phyloP scores from a whole-genome alignment of 2,888 invertebrate species.

The Petrophora chlorosata region DNA sequence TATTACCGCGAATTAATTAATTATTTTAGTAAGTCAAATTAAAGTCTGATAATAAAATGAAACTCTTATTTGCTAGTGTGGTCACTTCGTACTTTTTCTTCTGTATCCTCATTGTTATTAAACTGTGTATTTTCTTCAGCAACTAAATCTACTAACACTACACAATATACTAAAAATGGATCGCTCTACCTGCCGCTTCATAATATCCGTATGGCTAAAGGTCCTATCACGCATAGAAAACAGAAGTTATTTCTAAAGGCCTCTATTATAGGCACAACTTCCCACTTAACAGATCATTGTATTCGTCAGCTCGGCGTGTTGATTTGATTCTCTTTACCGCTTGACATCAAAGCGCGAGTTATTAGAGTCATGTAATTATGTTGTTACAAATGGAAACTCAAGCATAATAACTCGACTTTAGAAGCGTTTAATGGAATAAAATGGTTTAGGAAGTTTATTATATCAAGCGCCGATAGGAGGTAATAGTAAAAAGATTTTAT shows the following conservation, averaged over 20 bases:
- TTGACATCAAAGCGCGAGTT: conserved; percentile 20
- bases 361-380: conserved; percentile 30
- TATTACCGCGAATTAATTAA: no score
- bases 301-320: conserved; percentile 12
- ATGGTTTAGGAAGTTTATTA: background rate
- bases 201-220: no score
- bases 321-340: conserved; percentile 23
- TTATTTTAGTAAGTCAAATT: no score
- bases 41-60: no score
- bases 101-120: no score
- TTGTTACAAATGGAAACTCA: conserved; percentile 14
- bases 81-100: no score
- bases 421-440: conserved; percentile 12
- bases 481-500: no score
- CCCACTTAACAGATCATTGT: conserved; percentile 3
- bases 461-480: background rate
- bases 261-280: conserved; percentile 11
- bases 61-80: no score
- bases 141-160: no score
- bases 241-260: conserved; percentile 12
- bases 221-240: background rate
- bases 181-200: no score
- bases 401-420: conserved; percentile 12
- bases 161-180: no score
- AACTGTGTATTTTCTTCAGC: no score